phyloP scores from a whole-genome alignment of 2,113 vertebrate genomes.

The Pungitius pungitius region DNA sequence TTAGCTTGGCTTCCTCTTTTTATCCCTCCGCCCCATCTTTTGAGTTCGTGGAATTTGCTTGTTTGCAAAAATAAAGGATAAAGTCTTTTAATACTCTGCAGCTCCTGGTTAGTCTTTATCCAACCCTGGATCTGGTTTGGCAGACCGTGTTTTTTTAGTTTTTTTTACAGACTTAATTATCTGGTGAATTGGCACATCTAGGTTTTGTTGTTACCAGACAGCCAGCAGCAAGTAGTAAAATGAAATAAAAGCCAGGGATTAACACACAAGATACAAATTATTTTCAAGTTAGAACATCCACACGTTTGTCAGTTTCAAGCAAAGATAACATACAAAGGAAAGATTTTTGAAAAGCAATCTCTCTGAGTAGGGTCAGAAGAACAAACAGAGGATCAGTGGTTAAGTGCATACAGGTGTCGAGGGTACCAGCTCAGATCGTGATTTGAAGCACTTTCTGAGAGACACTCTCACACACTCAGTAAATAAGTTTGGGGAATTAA shows the following conservation, averaged over 20 bases:
- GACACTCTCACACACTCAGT: not conserved
- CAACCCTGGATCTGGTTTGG: not conserved
- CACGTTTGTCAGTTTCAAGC: not conserved
- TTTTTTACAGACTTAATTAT: not conserved
- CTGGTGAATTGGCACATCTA: not conserved
- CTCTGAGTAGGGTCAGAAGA: not conserved
- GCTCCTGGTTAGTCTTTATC: not conserved
- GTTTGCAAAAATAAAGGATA: not conserved
- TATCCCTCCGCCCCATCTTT: not conserved
- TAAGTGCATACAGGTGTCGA: not conserved
- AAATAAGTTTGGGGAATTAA: not conserved
- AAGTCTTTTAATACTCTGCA: not conserved
- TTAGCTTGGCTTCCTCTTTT: not conserved
- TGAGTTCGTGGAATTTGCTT: not conserved
- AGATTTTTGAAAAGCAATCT: conserved; percentile 1
- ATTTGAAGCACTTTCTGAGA: not conserved
- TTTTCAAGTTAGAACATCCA: conserved; percentile 1
- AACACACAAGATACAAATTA: not conserved
- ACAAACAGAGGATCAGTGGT: not conserved
- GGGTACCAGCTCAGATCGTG: not conserved
- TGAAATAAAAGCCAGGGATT: not conserved
- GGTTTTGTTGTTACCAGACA: not conserved
- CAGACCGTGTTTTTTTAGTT: no score
- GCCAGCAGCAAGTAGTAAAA: not conserved
- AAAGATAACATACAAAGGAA: not conserved